Evolutionary conservation across 2,797 vertebrate species (phyloP).

Genomic region (Crocodylus rhombifer): DNA sequence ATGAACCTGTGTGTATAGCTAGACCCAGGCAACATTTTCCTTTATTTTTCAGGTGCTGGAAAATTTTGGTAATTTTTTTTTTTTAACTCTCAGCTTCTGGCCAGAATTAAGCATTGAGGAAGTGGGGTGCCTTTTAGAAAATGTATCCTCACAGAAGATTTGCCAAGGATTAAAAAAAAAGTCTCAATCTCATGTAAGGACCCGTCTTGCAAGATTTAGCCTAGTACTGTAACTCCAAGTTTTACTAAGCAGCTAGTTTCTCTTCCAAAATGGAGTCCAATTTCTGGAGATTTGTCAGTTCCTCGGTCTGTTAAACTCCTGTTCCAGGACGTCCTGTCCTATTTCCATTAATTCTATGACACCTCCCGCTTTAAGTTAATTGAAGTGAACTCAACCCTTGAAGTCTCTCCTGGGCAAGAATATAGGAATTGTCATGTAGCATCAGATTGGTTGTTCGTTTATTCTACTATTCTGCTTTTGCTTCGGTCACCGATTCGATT

Average conservation of each 20-base stretch:
- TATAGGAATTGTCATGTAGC: fast-evolving
- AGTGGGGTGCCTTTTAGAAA: neutral
- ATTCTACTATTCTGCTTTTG: neutral
- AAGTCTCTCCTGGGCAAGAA: neutral
- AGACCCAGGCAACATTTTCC: neutral
- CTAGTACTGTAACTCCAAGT: neutral
- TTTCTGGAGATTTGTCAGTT: neutral
- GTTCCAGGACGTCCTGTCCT: neutral
- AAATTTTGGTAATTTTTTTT: neutral
- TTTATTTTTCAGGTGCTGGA: neutral
- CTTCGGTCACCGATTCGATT: too few relatives aligned
- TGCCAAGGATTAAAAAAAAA: neutral
- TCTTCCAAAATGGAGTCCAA: fast-evolving
- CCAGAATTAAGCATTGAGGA: neutral
- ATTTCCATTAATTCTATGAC: neutral
- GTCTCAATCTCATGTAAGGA: fast-evolving
- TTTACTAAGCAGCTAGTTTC: neutral
- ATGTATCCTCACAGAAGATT: neutral
- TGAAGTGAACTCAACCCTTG: neutral
- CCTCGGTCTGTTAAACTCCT: fast-evolving
- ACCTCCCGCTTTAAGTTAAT: neutral
- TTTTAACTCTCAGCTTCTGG: neutral
- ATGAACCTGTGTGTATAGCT: fast-evolving
- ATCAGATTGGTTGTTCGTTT: neutral
- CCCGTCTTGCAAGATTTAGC: fast-evolving